These are phyloP conservation scores for Neomicropteryx cornuta DNA, from an alignment of 1,140 invertebrate genomes.

Conservation along the genomic window DNA sequence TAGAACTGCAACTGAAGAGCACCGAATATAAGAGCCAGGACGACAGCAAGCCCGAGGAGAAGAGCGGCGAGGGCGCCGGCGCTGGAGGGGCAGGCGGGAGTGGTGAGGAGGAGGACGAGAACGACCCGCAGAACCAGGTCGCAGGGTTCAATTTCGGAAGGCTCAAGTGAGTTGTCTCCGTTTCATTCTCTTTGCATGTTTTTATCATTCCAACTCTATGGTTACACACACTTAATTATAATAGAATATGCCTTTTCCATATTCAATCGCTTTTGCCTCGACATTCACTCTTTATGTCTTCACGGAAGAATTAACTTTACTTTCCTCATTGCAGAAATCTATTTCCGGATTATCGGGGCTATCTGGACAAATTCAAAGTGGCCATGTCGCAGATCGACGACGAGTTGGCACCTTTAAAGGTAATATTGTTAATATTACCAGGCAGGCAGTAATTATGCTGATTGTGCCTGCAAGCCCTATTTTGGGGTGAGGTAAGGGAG, in stretches of 20 bases:
- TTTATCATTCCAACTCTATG: too few species aligned
- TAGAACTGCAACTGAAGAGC: slow-evolving; percentile 96
- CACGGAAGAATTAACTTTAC: background rate
- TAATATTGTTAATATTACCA: too few species aligned
- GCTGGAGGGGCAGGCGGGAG: slow-evolving; percentile 37
- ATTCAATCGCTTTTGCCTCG: background rate
- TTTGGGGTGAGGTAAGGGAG: too few species aligned
- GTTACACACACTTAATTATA: too few species aligned
- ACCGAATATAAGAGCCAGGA: slow-evolving; percentile 99
- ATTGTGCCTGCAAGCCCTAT: too few species aligned
- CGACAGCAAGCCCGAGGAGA: slow-evolving; percentile 56
- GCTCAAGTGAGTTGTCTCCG: slow-evolving; percentile 48
- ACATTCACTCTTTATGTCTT: too few species aligned
- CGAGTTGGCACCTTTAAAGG: slow-evolving; percentile 87
- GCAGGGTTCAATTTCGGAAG: slow-evolving; percentile 85
- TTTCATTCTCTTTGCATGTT: too few species aligned
- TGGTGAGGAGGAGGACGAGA: slow-evolving; percentile 49
- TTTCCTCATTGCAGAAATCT: slow-evolving; percentile 41
- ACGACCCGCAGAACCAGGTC: slow-evolving; percentile 47
- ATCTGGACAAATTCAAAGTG: slow-evolving; percentile 62
- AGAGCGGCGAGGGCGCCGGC: slow-evolving; percentile 40
- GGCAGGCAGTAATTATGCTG: too few species aligned
- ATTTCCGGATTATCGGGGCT: slow-evolving; percentile 58
- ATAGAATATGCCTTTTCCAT: slow-evolving; percentile 6
- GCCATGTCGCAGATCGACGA: slow-evolving; percentile 78